Base-by-base conservation (phyloP, 2,797 vertebrate genomes). In the Falco columbarius region DNA sequence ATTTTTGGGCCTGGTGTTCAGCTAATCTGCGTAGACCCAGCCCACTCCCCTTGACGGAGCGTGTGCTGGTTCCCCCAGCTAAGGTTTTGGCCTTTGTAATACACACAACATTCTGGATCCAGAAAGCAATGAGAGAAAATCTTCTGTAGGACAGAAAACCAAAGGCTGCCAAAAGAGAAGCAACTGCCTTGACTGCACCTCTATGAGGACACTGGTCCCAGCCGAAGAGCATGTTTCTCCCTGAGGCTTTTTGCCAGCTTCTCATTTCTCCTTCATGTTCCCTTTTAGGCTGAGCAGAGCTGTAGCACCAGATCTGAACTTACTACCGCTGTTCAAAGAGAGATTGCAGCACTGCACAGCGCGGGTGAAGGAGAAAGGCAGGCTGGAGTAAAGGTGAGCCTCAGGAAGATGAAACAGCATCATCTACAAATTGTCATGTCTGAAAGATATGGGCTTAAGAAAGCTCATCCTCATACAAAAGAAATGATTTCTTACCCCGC, bases 141-240 rank as follows among this genome's bases (percentile, higher is more conserved):
- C 32, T 81, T 32, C 30, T n/a, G 24, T 32, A 76, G 61, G 44
- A 44, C 55, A 86, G 59, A 30, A 70, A 56, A 72, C 13, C 52
- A 62, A 75, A 80, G 8, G 34, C 3, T 18, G 51, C 23, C 44
- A 44, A 6, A 73, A 18, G 23, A 72, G 30, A 49, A 75, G 30
- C 16, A 46, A 72, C 14, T 38, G 29, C 62, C 34, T 32, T 74
- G 32, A 6, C 44, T 65, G 67, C 29, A 20, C 9, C 26, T 77
- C 44, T n/a, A 3, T 3, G 36, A 56, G 40, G 32, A 42, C 0
- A 1, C 20, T 22, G 51, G 10, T 51, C 49, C 47, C 38, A 38
- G 2, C 44, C 14, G 26, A 34, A 72, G 27, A 44, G 6, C 7
- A 3, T 1, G 1, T 54, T 91, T 61, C 68, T 91, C 68, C 68